Evolutionary conservation across 2,888 invertebrate species (phyloP).

Genomic region (Aphodius sticticus): DNA sequence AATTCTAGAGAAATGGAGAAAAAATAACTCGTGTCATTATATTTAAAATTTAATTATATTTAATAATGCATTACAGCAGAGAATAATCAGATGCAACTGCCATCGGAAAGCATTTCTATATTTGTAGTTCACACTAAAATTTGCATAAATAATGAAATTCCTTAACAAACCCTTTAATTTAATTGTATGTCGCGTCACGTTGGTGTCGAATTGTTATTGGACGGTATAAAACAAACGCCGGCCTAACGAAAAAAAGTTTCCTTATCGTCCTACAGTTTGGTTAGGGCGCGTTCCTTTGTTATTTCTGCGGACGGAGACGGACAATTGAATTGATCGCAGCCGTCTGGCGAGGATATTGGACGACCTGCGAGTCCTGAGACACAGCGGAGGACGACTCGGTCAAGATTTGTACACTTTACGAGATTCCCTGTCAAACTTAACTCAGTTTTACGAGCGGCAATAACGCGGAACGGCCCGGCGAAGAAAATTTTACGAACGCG

Average conservation of each 20-base stretch:
- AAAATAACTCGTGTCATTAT: too few relatives aligned
- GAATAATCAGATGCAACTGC: too few relatives aligned
- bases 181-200: neutral
- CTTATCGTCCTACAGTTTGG: neutral
- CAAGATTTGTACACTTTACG: conserved; percentile 27
- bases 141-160: too few relatives aligned
- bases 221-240: conserved; percentile 19
- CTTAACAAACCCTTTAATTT: neutral
- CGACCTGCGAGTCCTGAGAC: neutral
- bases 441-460: conserved; percentile 34
- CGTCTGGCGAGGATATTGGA: conserved; percentile 17
- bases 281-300: conserved; percentile 12
- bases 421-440: conserved; percentile 33
- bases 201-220: neutral
- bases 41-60: too few relatives aligned
- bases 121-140: too few relatives aligned
- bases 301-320: conserved; percentile 19
- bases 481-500: conserved; percentile 10
- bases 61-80: too few relatives aligned
- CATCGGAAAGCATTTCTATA: too few relatives aligned
- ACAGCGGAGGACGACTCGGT: conserved; percentile 11
- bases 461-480: conserved; percentile 27
- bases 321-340: conserved; percentile 22
- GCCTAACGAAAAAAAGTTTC: neutral
- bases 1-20: too few relatives aligned